Evolutionary conservation across 2,888 invertebrate species (phyloP).

Genomic region (Hypomecis atomaria): DNA sequence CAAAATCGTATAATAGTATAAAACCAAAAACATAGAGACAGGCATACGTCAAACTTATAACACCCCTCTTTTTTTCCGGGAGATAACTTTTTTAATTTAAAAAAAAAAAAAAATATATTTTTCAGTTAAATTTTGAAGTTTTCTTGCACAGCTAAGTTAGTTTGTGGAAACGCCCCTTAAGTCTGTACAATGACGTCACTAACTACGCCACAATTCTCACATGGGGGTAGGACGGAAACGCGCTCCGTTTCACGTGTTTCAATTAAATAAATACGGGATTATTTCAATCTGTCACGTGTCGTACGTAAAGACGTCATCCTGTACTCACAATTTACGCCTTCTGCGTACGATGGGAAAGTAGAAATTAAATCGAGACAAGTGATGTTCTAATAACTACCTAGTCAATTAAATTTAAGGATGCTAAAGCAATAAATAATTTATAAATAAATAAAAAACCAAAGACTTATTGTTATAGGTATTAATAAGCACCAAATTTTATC

Average conservation of each 20-base stretch:
- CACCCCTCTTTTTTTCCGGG: no score
- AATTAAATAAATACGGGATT: slow-evolving; percentile 11
- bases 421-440: no score
- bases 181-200: slow-evolving; percentile 14
- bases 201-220: slow-evolving; percentile 13
- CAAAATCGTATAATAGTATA: no score
- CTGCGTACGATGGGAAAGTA: slow-evolving; percentile 24
- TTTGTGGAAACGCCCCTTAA: neutral
- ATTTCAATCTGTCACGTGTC: slow-evolving; percentile 8
- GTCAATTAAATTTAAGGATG: no score
- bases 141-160: no score
- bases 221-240: slow-evolving; percentile 26
- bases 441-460: no score
- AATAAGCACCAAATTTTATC: no score
- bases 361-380: slow-evolving; percentile 6
- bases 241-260: slow-evolving; percentile 17
- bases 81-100: no score
- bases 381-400: neutral
- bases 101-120: no score
- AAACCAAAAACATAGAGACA: neutral
- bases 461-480: no score
- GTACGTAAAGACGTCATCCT: slow-evolving; percentile 6
- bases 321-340: slow-evolving; percentile 7
- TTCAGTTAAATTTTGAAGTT: no score
- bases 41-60: neutral